Base-by-base conservation (phyloP, 2,797 vertebrate species). In the Eulemur albifrons region DNA sequence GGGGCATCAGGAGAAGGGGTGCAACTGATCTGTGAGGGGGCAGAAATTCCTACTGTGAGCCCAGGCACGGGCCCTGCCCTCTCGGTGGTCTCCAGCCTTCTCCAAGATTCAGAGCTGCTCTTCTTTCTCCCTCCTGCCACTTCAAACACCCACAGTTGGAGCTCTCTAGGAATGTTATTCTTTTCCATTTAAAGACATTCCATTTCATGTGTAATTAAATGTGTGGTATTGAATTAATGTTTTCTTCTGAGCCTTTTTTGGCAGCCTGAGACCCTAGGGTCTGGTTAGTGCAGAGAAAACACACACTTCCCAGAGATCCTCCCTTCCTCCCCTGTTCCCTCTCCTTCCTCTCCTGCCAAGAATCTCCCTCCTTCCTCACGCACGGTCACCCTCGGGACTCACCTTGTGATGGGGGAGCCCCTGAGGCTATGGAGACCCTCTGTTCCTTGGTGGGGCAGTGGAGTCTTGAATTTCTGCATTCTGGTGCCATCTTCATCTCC, bases 121-220 rank as follows among this genome's bases (percentile, higher is more conserved):
- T 40, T 32, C 61, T 32, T 27, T 88, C 73, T 93, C 95, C 94
- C 92, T 98, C 97, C 90, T 98, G 95, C 96, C 95, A 14, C 87
- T 94, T 93, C 72, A 90, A 72, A 96, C 83, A 9, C 83, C 57
- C 85, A 61, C 67, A 23, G 67, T 67, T 15, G 88, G 95, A 94
- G 73, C 97, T 97, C 97, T 97, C 98, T 87, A 94, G 96, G 96
- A 98, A 98, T 97, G 97, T 97, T 98, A 88, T 98, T 98, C 98
- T 98, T 98, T 97, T 97, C 98, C 0, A 95, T 96, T 97, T 97
- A 98, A 97, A 98, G 98, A 98, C 98, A 98, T 98, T 98, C 97
- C 97, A 97, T 98, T 98, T 98, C 98, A 98, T 97, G 98, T 98
- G 98, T 98, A 98, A 98, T 98, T 98, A 98, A 98, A 98, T 97